These are phyloP conservation scores for Dynastes hyllus DNA, from an alignment of 2,888 invertebrate species.

Conservation along the genomic window DNA sequence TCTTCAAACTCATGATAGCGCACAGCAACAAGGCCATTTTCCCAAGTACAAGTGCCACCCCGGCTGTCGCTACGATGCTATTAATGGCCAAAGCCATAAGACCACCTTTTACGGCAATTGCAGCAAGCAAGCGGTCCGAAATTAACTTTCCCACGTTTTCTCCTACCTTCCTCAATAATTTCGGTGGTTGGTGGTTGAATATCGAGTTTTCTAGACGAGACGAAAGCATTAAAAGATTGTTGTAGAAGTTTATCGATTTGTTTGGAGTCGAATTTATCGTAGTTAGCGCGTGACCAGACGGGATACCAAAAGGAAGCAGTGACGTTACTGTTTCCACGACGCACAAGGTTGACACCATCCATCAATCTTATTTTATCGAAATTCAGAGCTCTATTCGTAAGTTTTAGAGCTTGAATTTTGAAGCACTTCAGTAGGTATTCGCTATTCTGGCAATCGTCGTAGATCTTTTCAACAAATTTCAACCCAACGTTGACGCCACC, in stretches of 20 bases:
- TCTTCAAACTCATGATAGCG: slow-evolving; percentile 86
- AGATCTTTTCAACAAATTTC: slow-evolving; percentile 74
- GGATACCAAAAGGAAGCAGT: slow-evolving; percentile 19
- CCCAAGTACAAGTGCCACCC: slow-evolving; percentile 83
- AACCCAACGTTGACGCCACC: slow-evolving; percentile 65
- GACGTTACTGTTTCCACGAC: not conserved
- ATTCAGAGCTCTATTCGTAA: slow-evolving; percentile 78
- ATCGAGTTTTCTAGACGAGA: slow-evolving; percentile 75
- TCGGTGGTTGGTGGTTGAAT: slow-evolving; percentile 61
- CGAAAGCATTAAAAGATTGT: slow-evolving; percentile 74
- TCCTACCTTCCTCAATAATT: slow-evolving; percentile 73
- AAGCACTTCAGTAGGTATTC: slow-evolving; percentile 81
- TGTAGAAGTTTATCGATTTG: slow-evolving; percentile 77
- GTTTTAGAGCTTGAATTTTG: slow-evolving; percentile 80
- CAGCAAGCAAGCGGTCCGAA: slow-evolving; percentile 80
- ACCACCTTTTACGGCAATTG: slow-evolving; percentile 81
- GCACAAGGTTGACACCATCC: slow-evolving; percentile 53
- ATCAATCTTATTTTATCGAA: slow-evolving; percentile 75
- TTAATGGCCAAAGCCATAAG: slow-evolving; percentile 84
- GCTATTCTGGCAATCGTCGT: slow-evolving; percentile 77
- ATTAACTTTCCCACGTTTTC: slow-evolving; percentile 79
- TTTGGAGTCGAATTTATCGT: slow-evolving; percentile 73
- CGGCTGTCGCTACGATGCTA: slow-evolving; percentile 83
- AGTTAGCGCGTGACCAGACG: slow-evolving; percentile 16
- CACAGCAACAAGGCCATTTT: slow-evolving; percentile 88